Base-by-base conservation (phyloP, 2,797 vertebrate genomes). In the Crenuchus spilurus region DNA sequence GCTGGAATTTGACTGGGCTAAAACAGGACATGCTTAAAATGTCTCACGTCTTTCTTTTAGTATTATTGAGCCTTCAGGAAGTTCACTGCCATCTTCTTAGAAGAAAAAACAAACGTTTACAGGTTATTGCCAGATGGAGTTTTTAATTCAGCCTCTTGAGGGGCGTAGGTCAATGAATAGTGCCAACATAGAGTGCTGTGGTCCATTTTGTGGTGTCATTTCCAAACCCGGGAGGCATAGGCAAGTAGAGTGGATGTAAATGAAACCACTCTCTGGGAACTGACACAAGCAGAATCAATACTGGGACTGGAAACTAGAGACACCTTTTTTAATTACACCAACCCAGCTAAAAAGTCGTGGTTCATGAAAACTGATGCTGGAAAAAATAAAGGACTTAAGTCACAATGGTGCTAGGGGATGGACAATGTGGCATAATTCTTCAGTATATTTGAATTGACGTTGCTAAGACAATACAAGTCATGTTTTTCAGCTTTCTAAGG, bases 101-200 rank as follows among this genome's bases (percentile, higher is more conserved):
- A n/a, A 51, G 5, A 6, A 39, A 28, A 51, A 24, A 3, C 46
- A 54, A 54, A 70, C 55, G 20, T 6, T n/a, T 39, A 30, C 2
- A 48, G 2, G 18, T 4, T 46, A 28, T 2, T 42, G 31, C 28
- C 16, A 46, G 52, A 31, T 22, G 46, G 4, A 39, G 18, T 61
- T 67, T 66, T 66, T 46, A n/a, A 30, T 18, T 18, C 30, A 66
- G 44, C 52, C 70, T 54, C 69, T 20, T 16, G 20, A 58, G 37
- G 75, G 55, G 11, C 28, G 54, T 48, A 37, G 75, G 75, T 67
- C 70, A 72, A 41, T 35, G 51, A 66, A 46, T 24, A 46, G 44
- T 41, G n/a, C 63, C 24, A 48, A 22, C 62, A 31, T 18, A 44
- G 52, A 66, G 61, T 26, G 49, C 18, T 60, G 61, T 39, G 60